A percentile compares a stretch with the other conserved stretches of the same genome.
phyloP scores from a whole-genome alignment of 2,888 invertebrate genomes.

The Cheilosia variabilis region DNA sequence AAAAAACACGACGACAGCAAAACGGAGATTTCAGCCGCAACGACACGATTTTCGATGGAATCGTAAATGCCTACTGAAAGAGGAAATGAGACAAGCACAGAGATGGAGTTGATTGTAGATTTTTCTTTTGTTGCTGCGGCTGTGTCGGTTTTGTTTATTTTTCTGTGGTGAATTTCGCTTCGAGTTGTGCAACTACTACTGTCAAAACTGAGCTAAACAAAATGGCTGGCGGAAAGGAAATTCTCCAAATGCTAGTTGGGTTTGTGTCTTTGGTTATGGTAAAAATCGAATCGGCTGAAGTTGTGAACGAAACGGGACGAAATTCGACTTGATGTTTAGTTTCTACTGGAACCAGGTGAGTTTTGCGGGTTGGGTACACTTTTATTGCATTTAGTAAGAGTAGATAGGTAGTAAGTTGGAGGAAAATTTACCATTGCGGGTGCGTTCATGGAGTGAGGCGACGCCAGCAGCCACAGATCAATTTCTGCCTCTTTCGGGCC shows the following conservation, averaged over 20 bases:
- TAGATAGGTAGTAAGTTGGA: no score
- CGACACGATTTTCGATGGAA: slow-evolving; percentile 49
- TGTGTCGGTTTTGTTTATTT: slow-evolving; percentile 18
- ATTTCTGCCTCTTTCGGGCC: no score
- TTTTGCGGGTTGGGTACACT: no score
- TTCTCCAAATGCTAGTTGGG: slow-evolving; percentile 33
- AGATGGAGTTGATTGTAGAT: slow-evolving; percentile 27
- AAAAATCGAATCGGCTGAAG: slow-evolving; percentile 28
- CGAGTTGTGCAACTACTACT: slow-evolving; percentile 29
- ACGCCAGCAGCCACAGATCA: no score
- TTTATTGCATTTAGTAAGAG: no score
- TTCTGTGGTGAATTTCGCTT: slow-evolving; percentile 29
- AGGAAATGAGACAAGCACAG: slow-evolving; percentile 58
- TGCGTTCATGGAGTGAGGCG: no score
- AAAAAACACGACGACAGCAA: slow-evolving; percentile 50
- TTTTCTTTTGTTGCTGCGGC: slow-evolving; percentile 44
- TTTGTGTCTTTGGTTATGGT: slow-evolving; percentile 17
- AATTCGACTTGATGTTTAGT: no score
- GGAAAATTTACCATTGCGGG: no score
- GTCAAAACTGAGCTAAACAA: slow-evolving; percentile 56
- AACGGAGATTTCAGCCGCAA: slow-evolving; percentile 44
- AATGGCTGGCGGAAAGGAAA: slow-evolving; percentile 19
- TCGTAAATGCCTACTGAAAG: slow-evolving; percentile 52
- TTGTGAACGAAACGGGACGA: slow-evolving; percentile 9
- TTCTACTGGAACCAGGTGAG: no score